These are phyloP conservation scores for Phrynocephalus forsythii DNA, from an alignment of 2,797 vertebrate species.

Conservation along the genomic window DNA sequence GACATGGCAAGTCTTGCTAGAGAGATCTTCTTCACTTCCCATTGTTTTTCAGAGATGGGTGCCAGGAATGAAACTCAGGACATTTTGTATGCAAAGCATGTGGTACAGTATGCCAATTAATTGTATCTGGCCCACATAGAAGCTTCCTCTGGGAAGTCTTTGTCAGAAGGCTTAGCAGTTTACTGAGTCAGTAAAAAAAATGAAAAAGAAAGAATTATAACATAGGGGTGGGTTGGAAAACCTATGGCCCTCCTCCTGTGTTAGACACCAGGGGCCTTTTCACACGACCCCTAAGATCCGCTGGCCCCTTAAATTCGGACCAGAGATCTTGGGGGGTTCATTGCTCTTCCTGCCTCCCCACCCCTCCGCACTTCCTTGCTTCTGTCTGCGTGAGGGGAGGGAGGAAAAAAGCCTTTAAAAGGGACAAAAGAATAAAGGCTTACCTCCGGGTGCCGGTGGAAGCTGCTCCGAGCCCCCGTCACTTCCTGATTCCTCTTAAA, in stretches of 20 bases:
- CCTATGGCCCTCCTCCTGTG: neutral
- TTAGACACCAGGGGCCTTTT: neutral
- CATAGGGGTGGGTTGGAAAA: neutral
- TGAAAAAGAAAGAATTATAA: neutral
- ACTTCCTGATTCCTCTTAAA: too few relatives aligned
- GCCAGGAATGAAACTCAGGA: neutral
- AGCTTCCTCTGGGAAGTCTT: neutral
- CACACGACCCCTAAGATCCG: too few relatives aligned
- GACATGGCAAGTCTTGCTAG: neutral
- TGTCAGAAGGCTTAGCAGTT: neutral
- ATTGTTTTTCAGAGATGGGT: neutral
- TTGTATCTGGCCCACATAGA: neutral
- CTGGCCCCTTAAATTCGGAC: too few relatives aligned
- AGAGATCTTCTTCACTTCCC: neutral
- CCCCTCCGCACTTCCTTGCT: too few relatives aligned
- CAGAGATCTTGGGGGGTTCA: too few relatives aligned
- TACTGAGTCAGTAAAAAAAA: neutral
- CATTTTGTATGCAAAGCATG: neutral
- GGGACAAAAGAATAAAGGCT: too few relatives aligned
- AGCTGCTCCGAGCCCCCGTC: too few relatives aligned
- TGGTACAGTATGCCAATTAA: neutral
- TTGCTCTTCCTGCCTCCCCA: too few relatives aligned
- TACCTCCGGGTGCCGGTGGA: too few relatives aligned
- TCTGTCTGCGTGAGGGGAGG: too few relatives aligned
- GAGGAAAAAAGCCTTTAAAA: too few relatives aligned